Percentiles rank a stretch among this genome's conserved stretches.
phyloP scores from a whole-genome alignment of 2,888 invertebrate genomes.

The Nipponacmea schrenckii region DNA sequence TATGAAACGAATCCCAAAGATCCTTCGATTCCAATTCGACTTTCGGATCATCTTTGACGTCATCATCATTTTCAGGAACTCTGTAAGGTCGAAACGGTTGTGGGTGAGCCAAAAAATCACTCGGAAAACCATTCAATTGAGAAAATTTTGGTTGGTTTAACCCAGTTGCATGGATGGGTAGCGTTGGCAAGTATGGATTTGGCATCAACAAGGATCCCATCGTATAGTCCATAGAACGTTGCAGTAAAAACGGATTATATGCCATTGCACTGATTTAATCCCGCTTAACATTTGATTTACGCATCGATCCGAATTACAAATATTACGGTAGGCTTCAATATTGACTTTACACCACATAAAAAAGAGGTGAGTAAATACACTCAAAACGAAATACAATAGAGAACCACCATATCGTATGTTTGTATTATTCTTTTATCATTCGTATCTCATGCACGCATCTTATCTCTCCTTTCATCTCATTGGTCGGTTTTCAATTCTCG shows the following conservation, averaged over 20 bases:
- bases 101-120: conserved; percentile 32
- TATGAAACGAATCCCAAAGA: conserved; percentile 98
- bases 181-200: conserved; percentile 47
- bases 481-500: too few species aligned
- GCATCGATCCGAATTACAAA: too few species aligned
- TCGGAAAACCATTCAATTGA: conserved; percentile 35
- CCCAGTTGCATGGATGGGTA: conserved; percentile 36
- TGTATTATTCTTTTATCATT: too few species aligned
- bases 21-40: conserved; percentile 98
- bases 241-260: conserved; percentile 52
- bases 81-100: conserved; percentile 71
- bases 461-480: too few species aligned
- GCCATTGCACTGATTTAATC: conserved; percentile 36
- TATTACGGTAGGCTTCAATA: too few species aligned
- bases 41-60: conserved; percentile 97
- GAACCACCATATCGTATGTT: too few species aligned
- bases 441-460: too few species aligned
- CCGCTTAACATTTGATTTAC: too few species aligned
- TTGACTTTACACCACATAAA: too few species aligned
- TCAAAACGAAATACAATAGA: too few species aligned
- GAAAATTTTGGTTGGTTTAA: conserved; percentile 43
- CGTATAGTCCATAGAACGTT: conserved; percentile 49
- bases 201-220: conserved; percentile 42
- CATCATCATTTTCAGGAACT: conserved; percentile 73
- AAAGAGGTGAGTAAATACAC: too few species aligned